Conservation (phyloP, 1,140 invertebrate genomes). For the Metaphire vulgaris region DNA sequence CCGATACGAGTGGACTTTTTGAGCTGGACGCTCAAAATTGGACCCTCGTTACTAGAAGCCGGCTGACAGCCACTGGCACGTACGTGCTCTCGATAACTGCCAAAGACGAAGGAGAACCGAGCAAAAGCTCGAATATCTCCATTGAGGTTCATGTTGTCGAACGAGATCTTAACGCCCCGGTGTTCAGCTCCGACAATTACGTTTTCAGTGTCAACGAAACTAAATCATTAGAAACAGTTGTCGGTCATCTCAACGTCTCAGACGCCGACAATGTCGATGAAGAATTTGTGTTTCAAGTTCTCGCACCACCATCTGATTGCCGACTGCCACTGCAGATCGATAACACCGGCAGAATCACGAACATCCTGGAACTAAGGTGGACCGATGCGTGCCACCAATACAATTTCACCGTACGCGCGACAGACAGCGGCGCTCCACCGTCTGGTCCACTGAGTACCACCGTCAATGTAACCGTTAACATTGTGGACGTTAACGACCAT, state of each 20-base stretch:
- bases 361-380: background rate
- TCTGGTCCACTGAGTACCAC: background rate
- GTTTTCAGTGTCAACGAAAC: constrained; percentile 16
- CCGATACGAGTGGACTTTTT: constrained; percentile 8
- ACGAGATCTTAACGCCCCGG: background rate
- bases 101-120: constrained; percentile 11
- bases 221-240: background rate
- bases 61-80: background rate
- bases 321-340: background rate
- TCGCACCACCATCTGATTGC: background rate
- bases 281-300: background rate
- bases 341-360: background rate
- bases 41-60: background rate
- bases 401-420: background rate
- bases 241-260: background rate
- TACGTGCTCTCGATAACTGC: background rate
- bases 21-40: constrained; percentile 7
- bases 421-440: background rate
- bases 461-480: background rate
- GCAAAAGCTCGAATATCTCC: background rate
- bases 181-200: background rate
- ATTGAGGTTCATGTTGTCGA: constrained; percentile 4
- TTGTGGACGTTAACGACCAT: background rate
- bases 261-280: constrained; percentile 16
- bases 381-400: background rate